A percentile compares a stretch with the other conserved stretches of the same genome.
phyloP scores from a whole-genome alignment of 2,113 vertebrate genomes.

The Ovibos moschatus region DNA sequence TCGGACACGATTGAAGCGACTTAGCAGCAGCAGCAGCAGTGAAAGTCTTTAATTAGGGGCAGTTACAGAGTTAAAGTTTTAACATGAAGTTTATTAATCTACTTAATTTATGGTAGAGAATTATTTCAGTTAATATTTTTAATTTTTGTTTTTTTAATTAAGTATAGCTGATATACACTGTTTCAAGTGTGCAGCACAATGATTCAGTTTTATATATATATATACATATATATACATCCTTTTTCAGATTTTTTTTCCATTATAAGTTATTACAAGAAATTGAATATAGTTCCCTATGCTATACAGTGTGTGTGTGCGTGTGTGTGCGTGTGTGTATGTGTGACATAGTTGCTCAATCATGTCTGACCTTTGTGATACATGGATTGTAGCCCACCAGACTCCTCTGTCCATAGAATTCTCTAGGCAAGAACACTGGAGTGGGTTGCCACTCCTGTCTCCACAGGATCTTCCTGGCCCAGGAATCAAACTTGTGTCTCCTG shows the following conservation, averaged over 20 bases:
- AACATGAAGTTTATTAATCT: neutral
- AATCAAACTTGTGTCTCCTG: neutral
- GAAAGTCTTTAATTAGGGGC: neutral
- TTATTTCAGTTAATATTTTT: neutral
- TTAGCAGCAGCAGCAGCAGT: neutral
- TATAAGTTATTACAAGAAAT: neutral
- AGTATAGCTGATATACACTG: neutral
- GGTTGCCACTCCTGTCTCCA: neutral
- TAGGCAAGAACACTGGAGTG: neutral
- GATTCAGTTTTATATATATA: neutral
- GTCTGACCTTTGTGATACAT: neutral
- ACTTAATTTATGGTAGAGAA: neutral
- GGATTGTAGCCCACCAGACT: neutral
- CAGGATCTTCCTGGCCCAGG: neutral
- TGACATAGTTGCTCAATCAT: neutral
- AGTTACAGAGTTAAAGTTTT: neutral
- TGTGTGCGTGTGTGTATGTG: neutral
- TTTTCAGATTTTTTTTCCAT: neutral
- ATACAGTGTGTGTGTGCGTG: neutral
- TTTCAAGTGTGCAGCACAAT: neutral
- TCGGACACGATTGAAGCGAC: too few species aligned
- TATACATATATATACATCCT: neutral
- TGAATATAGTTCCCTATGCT: neutral
- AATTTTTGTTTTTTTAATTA: neutral
- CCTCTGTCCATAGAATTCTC: neutral